Conservation (phyloP, 2,113 vertebrate genomes). For the Tupaia tana region DNA sequence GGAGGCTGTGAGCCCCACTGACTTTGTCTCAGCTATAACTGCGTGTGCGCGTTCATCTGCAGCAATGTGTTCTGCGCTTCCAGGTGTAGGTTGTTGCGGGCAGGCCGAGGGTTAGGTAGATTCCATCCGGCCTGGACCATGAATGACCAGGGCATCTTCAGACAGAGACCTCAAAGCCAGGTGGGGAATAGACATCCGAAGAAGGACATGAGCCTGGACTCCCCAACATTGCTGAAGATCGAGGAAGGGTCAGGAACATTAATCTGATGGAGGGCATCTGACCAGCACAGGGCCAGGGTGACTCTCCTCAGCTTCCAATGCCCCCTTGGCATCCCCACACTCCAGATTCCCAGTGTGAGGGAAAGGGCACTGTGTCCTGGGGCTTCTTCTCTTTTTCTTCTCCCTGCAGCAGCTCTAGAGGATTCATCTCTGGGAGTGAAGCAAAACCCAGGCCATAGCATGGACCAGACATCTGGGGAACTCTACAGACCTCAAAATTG, state of each 20-base stretch:
- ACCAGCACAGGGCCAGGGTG: not conserved
- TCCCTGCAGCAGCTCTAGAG: not conserved
- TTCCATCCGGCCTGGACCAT: not conserved
- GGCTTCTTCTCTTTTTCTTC: not conserved
- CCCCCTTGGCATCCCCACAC: not conserved
- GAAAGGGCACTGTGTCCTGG: not conserved
- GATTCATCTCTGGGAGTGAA: not conserved
- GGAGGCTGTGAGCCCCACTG: not conserved
- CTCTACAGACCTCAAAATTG: not conserved
- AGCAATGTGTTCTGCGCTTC: not conserved
- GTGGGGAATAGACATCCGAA: not conserved
- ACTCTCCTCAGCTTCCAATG: not conserved
- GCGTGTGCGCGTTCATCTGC: not conserved
- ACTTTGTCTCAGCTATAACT: not conserved
- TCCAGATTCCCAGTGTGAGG: not conserved
- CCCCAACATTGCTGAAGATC: accelerated
- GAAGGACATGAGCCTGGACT: not conserved
- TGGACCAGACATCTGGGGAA: not conserved
- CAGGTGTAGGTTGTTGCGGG: not conserved
- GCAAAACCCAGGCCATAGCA: not conserved
- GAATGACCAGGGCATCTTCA: not conserved
- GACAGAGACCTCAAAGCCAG: not conserved
- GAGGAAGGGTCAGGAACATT: not conserved
- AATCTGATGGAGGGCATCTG: not conserved
- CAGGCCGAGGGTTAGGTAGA: not conserved